These are phyloP conservation scores for Maccullochella peelii DNA, from an alignment of 2,113 vertebrate genomes.

Conservation along the genomic window DNA sequence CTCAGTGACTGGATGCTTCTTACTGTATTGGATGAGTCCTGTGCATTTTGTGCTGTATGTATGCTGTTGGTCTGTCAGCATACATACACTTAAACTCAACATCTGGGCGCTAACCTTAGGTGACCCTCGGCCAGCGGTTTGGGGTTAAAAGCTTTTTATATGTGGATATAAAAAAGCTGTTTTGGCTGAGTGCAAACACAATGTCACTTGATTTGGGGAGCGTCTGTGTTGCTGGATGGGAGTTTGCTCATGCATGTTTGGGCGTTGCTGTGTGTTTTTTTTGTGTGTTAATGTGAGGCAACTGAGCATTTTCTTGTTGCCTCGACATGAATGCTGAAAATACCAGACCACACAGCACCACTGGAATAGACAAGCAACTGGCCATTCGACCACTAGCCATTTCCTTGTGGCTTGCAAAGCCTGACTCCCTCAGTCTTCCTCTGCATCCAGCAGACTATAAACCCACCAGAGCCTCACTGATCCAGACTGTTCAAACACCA, in stretches of 20 bases:
- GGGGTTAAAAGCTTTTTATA: slow-evolving; percentile 58
- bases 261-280: background rate
- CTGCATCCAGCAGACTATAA: slow-evolving; percentile 54
- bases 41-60: background rate
- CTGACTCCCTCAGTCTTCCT: slow-evolving; percentile 39
- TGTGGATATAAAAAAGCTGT: slow-evolving; percentile 48
- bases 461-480: slow-evolving; percentile 22
- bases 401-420: slow-evolving; percentile 54
- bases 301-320: slow-evolving; percentile 28
- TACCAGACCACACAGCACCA: slow-evolving; percentile 71
- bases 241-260: slow-evolving; percentile 7
- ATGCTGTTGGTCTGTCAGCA: slow-evolving; percentile 48
- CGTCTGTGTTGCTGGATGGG: background rate
- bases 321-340: slow-evolving; percentile 66
- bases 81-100: slow-evolving; percentile 59
- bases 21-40: background rate
- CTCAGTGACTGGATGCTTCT: too few species aligned
- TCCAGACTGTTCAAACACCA: background rate
- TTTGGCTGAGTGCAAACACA: slow-evolving; percentile 38
- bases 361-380: slow-evolving; percentile 57
- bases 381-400: slow-evolving; percentile 57
- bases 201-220: slow-evolving; percentile 24
- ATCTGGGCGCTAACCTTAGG: slow-evolving; percentile 70
- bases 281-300: slow-evolving; percentile 1
- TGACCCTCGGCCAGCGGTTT: slow-evolving; percentile 63